Conservation (phyloP, 2,797 vertebrate species). For the Tenualosa thibaudeaui region DNA sequence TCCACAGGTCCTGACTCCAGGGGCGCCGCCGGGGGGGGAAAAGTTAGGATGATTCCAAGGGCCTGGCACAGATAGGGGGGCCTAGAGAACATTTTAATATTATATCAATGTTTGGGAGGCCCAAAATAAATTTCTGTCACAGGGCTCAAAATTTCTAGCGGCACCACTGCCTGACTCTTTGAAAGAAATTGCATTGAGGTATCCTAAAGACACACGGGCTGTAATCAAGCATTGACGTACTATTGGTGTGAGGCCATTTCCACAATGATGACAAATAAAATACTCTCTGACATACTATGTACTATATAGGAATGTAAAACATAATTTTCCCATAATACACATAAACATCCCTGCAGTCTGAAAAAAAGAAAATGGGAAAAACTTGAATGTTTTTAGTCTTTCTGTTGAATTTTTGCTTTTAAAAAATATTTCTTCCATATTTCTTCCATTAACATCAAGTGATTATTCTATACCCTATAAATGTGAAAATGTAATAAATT, state of each 20-base stretch:
- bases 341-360: slow-evolving; percentile 1
- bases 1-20: neutral
- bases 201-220: neutral
- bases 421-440: neutral
- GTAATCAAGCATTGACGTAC: neutral
- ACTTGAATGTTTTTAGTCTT: neutral
- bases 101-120: too few relatives aligned
- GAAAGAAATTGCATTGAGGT: neutral
- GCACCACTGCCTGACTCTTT: neutral
- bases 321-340: neutral
- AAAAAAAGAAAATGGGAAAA: neutral
- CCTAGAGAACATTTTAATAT: too few relatives aligned
- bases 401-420: neutral
- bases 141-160: too few relatives aligned
- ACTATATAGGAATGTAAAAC: slow-evolving; percentile 1
- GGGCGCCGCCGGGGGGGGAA: too few relatives aligned
- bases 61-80: too few relatives aligned
- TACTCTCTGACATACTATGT: neutral
- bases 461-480: neutral
- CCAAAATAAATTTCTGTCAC: too few relatives aligned
- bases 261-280: neutral
- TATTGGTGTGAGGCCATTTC: neutral
- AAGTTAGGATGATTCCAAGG: too few relatives aligned
- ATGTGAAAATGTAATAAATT: neutral
- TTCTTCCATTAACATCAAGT: neutral